phyloP scores from a whole-genome alignment of 2,888 invertebrate species.

The Cetonia aurata region DNA sequence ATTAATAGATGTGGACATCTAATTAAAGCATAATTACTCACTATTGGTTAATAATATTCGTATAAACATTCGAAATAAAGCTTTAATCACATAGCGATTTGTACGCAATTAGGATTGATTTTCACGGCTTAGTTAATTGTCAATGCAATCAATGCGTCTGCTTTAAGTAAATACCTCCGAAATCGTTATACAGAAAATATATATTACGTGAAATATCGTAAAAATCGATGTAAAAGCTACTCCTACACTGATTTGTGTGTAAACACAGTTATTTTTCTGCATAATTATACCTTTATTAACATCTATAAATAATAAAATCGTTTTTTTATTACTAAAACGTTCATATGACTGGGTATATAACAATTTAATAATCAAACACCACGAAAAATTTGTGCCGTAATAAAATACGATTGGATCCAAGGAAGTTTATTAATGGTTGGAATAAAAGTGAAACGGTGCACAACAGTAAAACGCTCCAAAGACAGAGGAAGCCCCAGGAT shows the following conservation, averaged over 20 bases:
- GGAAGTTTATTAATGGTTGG: slow-evolving; percentile 48
- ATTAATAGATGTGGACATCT: no score
- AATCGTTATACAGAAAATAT: slow-evolving; percentile 5
- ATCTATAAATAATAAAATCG: slow-evolving; percentile 20
- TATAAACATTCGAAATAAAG: not conserved
- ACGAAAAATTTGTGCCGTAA: slow-evolving; percentile 38
- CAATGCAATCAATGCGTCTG: not conserved
- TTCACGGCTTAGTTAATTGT: slow-evolving; percentile 13
- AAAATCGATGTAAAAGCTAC: not conserved
- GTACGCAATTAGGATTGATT: slow-evolving; percentile 8
- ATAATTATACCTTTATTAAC: slow-evolving; percentile 22
- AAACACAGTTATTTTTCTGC: slow-evolving; percentile 22
- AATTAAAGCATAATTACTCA: no score
- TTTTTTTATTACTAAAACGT: slow-evolving; percentile 1
- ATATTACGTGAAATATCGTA: not conserved
- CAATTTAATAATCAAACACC: slow-evolving; percentile 31
- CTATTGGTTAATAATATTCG: no score
- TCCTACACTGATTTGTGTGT: not conserved
- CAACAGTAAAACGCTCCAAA: slow-evolving; percentile 49
- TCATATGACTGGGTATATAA: slow-evolving; percentile 13
- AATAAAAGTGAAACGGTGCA: slow-evolving; percentile 53
- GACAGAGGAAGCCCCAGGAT: slow-evolving; percentile 55
- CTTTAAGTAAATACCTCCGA: not conserved
- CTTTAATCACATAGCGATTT: slow-evolving; percentile 7
- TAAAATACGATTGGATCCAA: slow-evolving; percentile 44